Evolutionary conservation across 2,888 invertebrate genomes (phyloP), one percentile per base, ranked within the genome.

Genomic region (Hololepta plana): DNA sequence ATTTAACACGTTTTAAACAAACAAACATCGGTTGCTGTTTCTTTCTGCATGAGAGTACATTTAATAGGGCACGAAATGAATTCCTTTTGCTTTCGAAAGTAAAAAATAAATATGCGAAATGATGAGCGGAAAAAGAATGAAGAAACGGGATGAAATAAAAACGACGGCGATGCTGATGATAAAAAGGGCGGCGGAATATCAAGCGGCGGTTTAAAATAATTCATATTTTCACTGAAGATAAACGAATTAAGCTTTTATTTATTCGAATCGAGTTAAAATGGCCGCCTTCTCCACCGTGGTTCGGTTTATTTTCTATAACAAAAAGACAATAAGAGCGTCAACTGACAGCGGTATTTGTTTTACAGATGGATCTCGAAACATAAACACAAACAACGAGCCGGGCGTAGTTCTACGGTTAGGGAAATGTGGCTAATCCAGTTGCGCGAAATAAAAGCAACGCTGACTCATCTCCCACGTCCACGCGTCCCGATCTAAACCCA

Each of bases 341-440:
- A 50, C 53, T 53, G 52, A 52, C 52, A 53, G 49, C 51, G 49
- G 55, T 59, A 58, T 59, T 59, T 59, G 56, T 57, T 59, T 57
- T 59, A 55, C 55, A 57, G 58, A 59, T 60, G 58, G 57, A 58
- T 57, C 56, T 54, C 50, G 54, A 57, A 58, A 58, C 55, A 56
- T 57, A 59, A 59, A 59, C 57, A 59, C 53, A 53, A 55, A 56
- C 53, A 55, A 54, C 47, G 49, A 45, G 47, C 48, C 45, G 46
- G 47, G 43, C 43, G 40, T 47, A 46, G 44, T 41, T 39, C 43
- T 36, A 44, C 45, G 47, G 49, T 46, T 49, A 47, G 49, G 50
- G 51, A 51, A 50, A 50, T 50, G 47, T 46, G 46, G 51, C 49
- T 53, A 53, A 53, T 53, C 51, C 52, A 49, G 44, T 50, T 49